Base-by-base conservation (phyloP, 2,113 vertebrate genomes). In the Toxotes chatareus region DNA sequence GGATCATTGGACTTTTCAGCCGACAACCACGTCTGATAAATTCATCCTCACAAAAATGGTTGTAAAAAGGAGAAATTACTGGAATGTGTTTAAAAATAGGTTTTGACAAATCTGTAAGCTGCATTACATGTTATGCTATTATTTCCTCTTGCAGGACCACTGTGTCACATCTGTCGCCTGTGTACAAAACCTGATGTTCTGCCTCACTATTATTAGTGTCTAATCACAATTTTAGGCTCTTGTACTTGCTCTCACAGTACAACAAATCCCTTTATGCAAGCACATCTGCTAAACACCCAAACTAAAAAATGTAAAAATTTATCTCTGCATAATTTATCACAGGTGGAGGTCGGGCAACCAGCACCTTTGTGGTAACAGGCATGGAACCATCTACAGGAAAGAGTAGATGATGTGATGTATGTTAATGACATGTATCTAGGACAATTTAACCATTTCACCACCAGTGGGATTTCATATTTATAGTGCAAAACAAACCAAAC, bases 381-480 rank as follows among this genome's bases (percentile, higher is more conserved):
- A 51, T 9, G 44, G n/a, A n/a, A 44, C 38, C 51, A 49, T 73
- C 44, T 51, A 38, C 34, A 66, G 49, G 21, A n/a, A 55, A 32
- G 32, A 49, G 66, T n/a, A 71, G 69, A 73, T 63, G 76, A 14
- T 73, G 59, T 40, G 14, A 80, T 82, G 73, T 80, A 89, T 91
- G 87, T 75, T 80, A 82, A 89, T 86, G 75, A 85, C 82, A 88
- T 88, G 84, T 84, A 92, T 86, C 84, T 92, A 73, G 89, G 88
- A 82, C 89, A 84, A 51, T 70, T 82, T 80, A 84, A 88, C 64
- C 59, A 56, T 73, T 83, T 73, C 49, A 32, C 71, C 4, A 7
- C 63, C 44, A 40, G 49, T 66, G 82, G 85, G 61, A 57, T 84
- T 67, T 77, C 13, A 64, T 74, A 84, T 88, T 85, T 62, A 77